Evolutionary conservation across 1,140 invertebrate species (phyloP), one percentile per base, ranked within the genome.

Genomic region (Drosophila sechellia): DNA sequence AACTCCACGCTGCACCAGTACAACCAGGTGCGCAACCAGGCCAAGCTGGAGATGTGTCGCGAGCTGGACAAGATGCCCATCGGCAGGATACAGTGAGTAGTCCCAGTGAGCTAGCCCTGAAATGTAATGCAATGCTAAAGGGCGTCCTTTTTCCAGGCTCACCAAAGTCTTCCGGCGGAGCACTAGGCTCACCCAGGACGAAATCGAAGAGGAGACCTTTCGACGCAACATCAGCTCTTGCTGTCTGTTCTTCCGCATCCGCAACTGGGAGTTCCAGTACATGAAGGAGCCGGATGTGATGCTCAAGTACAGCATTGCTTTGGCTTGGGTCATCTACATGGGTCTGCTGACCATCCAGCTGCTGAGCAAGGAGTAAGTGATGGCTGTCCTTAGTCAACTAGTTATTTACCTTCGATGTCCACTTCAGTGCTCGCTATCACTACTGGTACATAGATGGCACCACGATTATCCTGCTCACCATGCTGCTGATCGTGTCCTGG

Each of bases 21-120:
- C 75, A 92, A 90, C 40, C 90, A 92, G 59, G 91, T 92, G 49
- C 86, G 91, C n/a, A 92, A 81, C 40, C 92, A 92, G 68, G 91
- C 92, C 35, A 92, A 92, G 65, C 70, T 91, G 42, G 92, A 94
- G 69, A 90, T 93, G 90, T 93, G 93, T 49, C 65, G 90, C 1
- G 92, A 92, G 50, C 72, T 92, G 59, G 91, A 92, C 52, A 92
- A 90, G 65, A 92, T 92, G 91, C 92, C 92, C 46, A 92, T 92
- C 37, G 91, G 91, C 0, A 75, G 92, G 25, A 92, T 92, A 69
- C 86, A 92, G 92, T 92, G 59, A 87, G 52, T 39, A 4, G 5
- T 22, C 0, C 0, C 17, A 17, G 17, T 4, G 5, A 1, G 5
- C 22, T 12, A n/a, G 27, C 1, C 5, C 2, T 3, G 3, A 20